These are phyloP conservation scores for Ammodytes marinus DNA, from an alignment of 2,113 vertebrate species.

Conservation along the genomic window DNA sequence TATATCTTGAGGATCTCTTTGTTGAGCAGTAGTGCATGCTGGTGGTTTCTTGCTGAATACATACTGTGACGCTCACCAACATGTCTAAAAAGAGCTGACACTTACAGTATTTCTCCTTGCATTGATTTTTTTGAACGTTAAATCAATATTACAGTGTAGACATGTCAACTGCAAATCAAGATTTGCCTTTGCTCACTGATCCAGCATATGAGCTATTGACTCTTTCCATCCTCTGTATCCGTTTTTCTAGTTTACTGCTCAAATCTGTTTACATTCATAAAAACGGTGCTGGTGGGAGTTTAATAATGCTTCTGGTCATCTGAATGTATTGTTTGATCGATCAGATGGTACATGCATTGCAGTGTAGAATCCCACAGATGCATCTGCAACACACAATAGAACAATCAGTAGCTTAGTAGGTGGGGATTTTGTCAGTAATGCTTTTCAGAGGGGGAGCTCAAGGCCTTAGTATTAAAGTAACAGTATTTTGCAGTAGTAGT, in stretches of 20 bases:
- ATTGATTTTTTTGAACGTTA: conserved; percentile 24
- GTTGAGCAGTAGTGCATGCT: background rate
- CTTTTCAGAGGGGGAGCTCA: background rate
- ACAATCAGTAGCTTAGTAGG: background rate
- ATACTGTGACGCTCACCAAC: background rate
- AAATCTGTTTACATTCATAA: background rate
- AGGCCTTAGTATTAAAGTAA: conserved; percentile 22
- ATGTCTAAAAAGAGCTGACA: conserved; percentile 12
- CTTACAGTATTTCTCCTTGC: conserved; percentile 10
- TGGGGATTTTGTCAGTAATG: conserved; percentile 5
- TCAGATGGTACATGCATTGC: background rate
- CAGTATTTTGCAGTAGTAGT: conserved; percentile 2
- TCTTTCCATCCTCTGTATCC: background rate
- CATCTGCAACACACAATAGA: conserved; percentile 11
- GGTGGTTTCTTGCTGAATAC: background rate
- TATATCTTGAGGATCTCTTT: background rate
- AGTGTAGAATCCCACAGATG: background rate
- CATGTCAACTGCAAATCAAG: conserved; percentile 38
- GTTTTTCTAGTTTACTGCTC: background rate
- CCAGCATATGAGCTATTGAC: conserved; percentile 18
- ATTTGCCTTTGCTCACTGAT: conserved; percentile 14
- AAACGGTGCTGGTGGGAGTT: background rate
- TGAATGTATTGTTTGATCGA: conserved; percentile 15
- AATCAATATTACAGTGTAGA: conserved; percentile 34
- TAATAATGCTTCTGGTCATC: background rate